phyloP scores from a whole-genome alignment of 30 jellyfish, hydroid and myxozoan species.

The Hydractinia symbiolongicarpus region DNA sequence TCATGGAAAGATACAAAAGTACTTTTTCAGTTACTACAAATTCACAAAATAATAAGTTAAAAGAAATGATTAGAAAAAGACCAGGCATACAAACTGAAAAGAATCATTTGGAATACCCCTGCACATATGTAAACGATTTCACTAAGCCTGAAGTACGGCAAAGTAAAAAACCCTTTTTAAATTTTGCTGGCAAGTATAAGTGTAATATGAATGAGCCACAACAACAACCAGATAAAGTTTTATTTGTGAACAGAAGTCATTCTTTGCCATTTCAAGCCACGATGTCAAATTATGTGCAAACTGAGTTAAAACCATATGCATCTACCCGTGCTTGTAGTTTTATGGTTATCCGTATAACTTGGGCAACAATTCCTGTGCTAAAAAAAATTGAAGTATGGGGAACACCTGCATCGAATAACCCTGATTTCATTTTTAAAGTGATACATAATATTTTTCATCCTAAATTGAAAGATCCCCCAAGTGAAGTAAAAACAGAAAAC shows the following conservation, averaged over 20 bases:
- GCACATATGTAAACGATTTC: slow-evolving; percentile 32
- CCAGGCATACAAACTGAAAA: neutral
- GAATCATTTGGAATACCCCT: slow-evolving; percentile 18
- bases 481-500: neutral
- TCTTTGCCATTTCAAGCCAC: neutral
- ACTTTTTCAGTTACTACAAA: neutral
- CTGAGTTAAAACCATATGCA: neutral
- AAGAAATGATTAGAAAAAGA: neutral
- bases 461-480: neutral
- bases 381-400: slow-evolving; percentile 77
- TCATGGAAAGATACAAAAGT: slow-evolving; percentile 26
- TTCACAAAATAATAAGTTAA: neutral
- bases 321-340: slow-evolving; percentile 19
- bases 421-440: neutral
- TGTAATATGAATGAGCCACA: neutral
- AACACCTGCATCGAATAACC: slow-evolving; percentile 33
- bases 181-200: slow-evolving; percentile 39
- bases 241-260: slow-evolving; percentile 12
- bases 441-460: neutral
- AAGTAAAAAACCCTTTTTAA: slow-evolving; percentile 18
- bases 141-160: slow-evolving; percentile 41
- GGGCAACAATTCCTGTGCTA: slow-evolving; percentile 49
- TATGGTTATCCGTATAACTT: slow-evolving; percentile 18
- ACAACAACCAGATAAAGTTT: neutral
- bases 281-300: too few species aligned